Base-by-base conservation (phyloP, 2,888 invertebrate genomes). In the Beris morrisii region DNA sequence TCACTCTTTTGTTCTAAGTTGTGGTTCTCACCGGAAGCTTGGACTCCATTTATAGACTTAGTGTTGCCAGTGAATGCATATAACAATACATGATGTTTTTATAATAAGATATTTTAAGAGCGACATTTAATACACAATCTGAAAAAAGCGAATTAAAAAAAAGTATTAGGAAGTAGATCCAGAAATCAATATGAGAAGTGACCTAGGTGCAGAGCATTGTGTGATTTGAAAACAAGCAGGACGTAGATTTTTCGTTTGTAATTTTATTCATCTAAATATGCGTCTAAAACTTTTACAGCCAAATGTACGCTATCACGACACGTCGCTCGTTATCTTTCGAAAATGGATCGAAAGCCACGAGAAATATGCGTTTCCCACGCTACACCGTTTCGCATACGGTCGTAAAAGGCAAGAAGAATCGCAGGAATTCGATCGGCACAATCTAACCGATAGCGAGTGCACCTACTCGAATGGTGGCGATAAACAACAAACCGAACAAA, bases 221-320 rank as follows among this genome's bases (percentile, higher is more conserved):
- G 54, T 54, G 54, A 31, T 54, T 57, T 57, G 57, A 57, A 45
- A 57, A 57, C 22, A 45, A 22, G 44, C 45, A 7, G 15, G 7
- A 50, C n/a, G 15, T 15, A 4, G 3, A 13, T 50, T 50, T 50
- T 50, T 50, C 28, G 13, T 50, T 6, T 12, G 2, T 50, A 50
- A 22, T 50, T 48, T 28, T 9, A 22, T 15, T 22, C 50, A 46
- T 46, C 46, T 12, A 9, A 11, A 5, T 46, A 13, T 6, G 4
- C n/a, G n/a, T 15, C 50, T 11, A 46, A 46, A n/a, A 38, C 38
- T 38, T 38, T 72, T 72, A 65, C 71, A 73, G 73, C 72, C 72
- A 61, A 73, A 72, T 67, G 69, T 73, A 13, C 71, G 73, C 38
- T 73, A 73, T 67, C 70, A 71, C 58, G 73, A 73, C 63, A 72